A percentile compares a stretch with the other conserved stretches of the same genome.
Evolutionary conservation across 2,888 invertebrate species (phyloP).

Genomic region (Glyphotaelius pellucidus): DNA sequence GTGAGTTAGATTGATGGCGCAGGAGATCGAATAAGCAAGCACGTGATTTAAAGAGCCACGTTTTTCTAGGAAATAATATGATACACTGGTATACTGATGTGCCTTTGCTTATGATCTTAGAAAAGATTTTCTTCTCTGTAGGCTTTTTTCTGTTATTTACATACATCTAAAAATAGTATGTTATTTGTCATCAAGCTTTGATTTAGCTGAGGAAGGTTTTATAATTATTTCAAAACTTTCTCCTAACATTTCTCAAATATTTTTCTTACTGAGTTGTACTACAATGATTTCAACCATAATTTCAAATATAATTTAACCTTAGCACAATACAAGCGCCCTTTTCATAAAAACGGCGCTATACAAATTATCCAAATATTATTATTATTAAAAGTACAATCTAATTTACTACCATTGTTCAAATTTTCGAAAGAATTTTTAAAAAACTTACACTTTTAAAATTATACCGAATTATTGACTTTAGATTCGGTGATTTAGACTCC

Average conservation of each 20-base stretch:
- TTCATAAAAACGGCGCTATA: too few relatives aligned
- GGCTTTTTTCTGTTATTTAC: neutral
- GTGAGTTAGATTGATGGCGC: conserved; percentile 62
- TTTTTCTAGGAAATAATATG: neutral
- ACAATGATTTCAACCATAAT: neutral
- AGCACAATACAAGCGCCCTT: too few relatives aligned
- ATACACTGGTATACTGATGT: neutral
- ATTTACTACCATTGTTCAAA: too few relatives aligned
- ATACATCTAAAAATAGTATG: neutral
- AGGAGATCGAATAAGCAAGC: conserved; percentile 58
- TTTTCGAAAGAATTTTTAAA: too few relatives aligned
- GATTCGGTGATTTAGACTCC: too few relatives aligned
- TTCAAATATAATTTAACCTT: neutral
- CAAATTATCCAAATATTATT: too few relatives aligned
- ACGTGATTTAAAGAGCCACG: conserved; percentile 52
- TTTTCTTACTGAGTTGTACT: too few relatives aligned
- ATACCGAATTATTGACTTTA: too few relatives aligned
- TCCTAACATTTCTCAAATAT: too few relatives aligned
- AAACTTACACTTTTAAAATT: too few relatives aligned
- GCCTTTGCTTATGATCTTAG: neutral
- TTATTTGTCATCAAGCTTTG: neutral
- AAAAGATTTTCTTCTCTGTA: neutral
- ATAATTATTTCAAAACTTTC: neutral
- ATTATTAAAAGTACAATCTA: too few relatives aligned
- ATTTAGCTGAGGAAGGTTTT: too few relatives aligned